Conservation (phyloP, 2,888 invertebrate genomes). For the Isoperla grammatica region DNA sequence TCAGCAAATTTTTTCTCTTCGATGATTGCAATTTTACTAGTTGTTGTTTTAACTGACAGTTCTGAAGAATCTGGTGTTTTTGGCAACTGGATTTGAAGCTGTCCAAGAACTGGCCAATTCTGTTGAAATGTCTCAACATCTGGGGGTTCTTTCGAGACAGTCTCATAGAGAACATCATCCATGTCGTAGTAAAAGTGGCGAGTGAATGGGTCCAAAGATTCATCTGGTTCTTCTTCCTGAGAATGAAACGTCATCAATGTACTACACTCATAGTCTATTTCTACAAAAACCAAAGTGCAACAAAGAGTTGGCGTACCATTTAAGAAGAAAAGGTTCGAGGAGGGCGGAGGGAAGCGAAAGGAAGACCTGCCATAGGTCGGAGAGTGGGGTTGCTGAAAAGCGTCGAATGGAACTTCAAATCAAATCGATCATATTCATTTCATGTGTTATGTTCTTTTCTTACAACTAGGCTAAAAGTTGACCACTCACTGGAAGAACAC, state of each 20-base stretch:
- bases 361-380: too few species aligned
- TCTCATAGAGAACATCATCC: conserved; percentile 55
- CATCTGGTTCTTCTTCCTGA: conserved; percentile 36
- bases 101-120: conserved; percentile 60
- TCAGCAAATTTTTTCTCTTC: conserved; percentile 55
- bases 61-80: conserved; percentile 40
- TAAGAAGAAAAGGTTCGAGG: too few species aligned
- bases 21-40: conserved; percentile 45
- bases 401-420: too few species aligned
- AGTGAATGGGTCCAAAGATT: conserved; percentile 56
- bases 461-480: too few species aligned
- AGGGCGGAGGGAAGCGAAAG: too few species aligned
- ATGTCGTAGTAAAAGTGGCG: conserved; percentile 65
- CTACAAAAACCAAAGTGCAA: too few species aligned
- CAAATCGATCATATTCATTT: too few species aligned
- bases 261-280: conserved; percentile 23
- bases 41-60: conserved; percentile 39
- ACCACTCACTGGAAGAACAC: too few species aligned
- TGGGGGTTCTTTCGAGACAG: conserved; percentile 50
- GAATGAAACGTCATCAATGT: conserved; percentile 37
- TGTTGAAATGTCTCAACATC: conserved; percentile 43
- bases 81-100: conserved; percentile 56
- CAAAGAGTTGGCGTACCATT: too few species aligned
- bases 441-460: too few species aligned
- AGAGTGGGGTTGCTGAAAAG: too few species aligned